phyloP scores from a whole-genome alignment of 1,140 invertebrate species.

The Lucilia cuprina region DNA sequence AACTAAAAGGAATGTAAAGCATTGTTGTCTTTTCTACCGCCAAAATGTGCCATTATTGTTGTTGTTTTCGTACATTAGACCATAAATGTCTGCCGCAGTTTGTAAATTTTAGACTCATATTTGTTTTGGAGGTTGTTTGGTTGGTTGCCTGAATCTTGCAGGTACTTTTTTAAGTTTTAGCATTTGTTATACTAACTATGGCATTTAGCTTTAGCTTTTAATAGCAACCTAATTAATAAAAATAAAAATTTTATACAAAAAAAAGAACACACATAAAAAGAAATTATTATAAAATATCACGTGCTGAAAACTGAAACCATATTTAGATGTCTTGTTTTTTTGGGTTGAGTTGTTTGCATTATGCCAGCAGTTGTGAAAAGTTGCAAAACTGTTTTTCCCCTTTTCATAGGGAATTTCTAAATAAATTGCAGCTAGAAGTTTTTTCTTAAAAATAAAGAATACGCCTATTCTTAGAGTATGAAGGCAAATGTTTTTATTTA shows the following conservation, averaged over 20 bases:
- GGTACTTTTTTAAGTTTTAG: background rate
- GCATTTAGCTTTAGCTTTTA: slow-evolving; percentile 28
- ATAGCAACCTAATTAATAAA: slow-evolving; percentile 44
- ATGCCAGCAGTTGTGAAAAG: background rate
- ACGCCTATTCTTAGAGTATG: background rate
- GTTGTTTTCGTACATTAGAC: slow-evolving; percentile 30
- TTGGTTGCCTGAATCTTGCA: background rate
- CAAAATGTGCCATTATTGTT: background rate
- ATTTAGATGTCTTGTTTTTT: background rate
- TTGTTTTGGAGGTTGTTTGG: background rate
- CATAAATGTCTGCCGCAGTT: slow-evolving; percentile 14
- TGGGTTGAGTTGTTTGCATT: background rate
- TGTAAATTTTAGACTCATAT: background rate
- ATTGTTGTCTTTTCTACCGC: slow-evolving; percentile 20
- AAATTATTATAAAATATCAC: slow-evolving; percentile 14
- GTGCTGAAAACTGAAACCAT: slow-evolving; percentile 26
- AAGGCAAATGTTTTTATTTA: background rate
- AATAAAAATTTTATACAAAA: slow-evolving; percentile 20
- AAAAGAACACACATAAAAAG: background rate
- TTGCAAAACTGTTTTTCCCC: background rate
- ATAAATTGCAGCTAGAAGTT: background rate
- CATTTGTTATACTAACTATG: background rate
- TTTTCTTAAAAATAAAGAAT: background rate
- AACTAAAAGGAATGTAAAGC: background rate
- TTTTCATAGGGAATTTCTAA: background rate